A percentile compares a stretch with the other conserved stretches of the same genome.
Conservation (phyloP, 2,888 invertebrate species). For the Agrilus biguttatus region DNA sequence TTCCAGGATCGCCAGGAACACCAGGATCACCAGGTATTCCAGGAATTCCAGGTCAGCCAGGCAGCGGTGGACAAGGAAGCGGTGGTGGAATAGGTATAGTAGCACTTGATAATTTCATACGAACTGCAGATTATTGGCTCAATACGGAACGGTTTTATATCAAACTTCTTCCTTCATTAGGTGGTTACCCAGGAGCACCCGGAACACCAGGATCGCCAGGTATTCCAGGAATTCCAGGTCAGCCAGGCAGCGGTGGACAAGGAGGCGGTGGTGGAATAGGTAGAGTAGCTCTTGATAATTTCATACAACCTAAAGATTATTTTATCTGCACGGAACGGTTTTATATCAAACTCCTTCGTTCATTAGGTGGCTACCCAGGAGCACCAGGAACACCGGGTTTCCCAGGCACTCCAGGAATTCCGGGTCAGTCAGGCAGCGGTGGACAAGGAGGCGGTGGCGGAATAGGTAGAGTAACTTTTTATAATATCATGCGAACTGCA, state of each 20-base stretch:
- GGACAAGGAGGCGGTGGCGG: conserved; percentile 10
- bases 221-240: conserved; percentile 17
- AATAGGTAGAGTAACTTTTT: conserved; percentile 3
- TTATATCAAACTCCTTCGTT: too few species aligned
- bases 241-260: conserved; percentile 10
- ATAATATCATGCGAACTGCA: too few species aligned
- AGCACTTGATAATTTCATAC: too few species aligned
- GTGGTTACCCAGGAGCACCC: conserved; percentile 5
- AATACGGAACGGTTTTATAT: too few species aligned
- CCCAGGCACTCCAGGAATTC: conserved; percentile 6
- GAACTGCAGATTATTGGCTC: too few species aligned
- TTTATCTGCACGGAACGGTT: too few species aligned
- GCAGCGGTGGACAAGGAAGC: conserved; percentile 11
- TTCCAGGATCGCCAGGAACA: conserved; percentile 3
- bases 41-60: conserved; percentile 8
- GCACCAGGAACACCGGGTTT: too few species aligned
- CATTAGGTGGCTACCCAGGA: conserved; percentile 1
- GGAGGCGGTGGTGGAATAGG: background rate
- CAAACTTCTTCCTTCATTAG: background rate
- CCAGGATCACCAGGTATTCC: conserved; percentile 23
- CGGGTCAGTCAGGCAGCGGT: conserved; percentile 9
- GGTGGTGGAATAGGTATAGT: background rate
- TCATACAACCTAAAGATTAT: too few species aligned
- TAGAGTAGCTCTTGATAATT: too few species aligned
- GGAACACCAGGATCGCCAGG: conserved; percentile 22